These are phyloP conservation scores for Episyrphus balteatus DNA, from an alignment of 1,140 invertebrate species.

Conservation along the genomic window DNA sequence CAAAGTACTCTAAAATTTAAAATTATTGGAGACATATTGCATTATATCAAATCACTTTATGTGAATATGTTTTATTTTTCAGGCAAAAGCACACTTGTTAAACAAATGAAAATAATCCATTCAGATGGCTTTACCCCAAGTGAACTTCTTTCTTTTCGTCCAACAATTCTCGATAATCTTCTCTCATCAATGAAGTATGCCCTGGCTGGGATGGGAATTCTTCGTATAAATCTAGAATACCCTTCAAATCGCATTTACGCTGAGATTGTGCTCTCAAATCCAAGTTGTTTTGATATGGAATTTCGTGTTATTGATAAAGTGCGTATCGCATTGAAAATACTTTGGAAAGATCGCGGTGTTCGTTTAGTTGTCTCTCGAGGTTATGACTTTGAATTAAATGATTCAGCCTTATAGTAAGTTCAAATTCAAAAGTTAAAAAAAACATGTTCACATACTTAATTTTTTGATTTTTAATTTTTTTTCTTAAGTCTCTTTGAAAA, in stretches of 20 bases:
- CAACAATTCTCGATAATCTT: constrained; percentile 54
- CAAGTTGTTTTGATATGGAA: constrained; percentile 42
- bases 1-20: too few species aligned
- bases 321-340: constrained; percentile 39
- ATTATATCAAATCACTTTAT: too few species aligned
- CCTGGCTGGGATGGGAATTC: constrained; percentile 52
- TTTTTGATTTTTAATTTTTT: constrained; percentile 10
- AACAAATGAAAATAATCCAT: constrained; percentile 69
- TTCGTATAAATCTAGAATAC: constrained; percentile 50
- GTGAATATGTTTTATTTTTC: too few species aligned
- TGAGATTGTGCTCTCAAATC: constrained; percentile 37
- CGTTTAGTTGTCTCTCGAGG: constrained; percentile 50
- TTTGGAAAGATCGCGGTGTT: constrained; percentile 50
- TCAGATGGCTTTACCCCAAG: constrained; percentile 59
- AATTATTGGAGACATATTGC: too few species aligned
- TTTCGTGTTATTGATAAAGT: constrained; percentile 40
- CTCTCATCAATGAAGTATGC: constrained; percentile 59
- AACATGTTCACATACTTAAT: neutral
- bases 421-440: constrained; percentile 1
- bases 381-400: constrained; percentile 65
- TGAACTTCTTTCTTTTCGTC: constrained; percentile 52
- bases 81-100: constrained; percentile 58
- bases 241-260: constrained; percentile 48
- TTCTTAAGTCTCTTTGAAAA: constrained; percentile 53
- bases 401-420: constrained; percentile 60